A percentile compares a stretch with the other conserved stretches of the same genome.
These are phyloP conservation scores for Halotydeus destructor DNA, from an alignment of 1,140 invertebrate species.

Conservation along the genomic window DNA sequence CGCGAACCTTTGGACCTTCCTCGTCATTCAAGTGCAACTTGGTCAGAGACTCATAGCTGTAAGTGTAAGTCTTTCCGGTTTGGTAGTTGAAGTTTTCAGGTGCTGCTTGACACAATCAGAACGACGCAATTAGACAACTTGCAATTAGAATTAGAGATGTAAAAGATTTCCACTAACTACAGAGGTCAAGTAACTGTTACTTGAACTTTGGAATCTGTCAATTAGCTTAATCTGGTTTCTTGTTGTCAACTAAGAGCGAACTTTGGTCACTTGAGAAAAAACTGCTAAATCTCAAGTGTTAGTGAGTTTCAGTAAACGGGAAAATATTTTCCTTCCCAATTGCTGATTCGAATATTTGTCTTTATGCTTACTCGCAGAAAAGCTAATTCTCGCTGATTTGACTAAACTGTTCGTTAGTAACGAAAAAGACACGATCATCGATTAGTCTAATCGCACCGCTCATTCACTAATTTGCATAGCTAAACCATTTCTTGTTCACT, in stretches of 20 bases:
- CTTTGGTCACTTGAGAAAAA: too few species aligned
- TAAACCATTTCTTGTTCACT: neutral
- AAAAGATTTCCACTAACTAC: neutral
- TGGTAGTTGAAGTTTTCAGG: slow-evolving; percentile 1
- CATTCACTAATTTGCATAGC: neutral
- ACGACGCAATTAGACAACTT: neutral
- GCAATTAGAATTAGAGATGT: neutral
- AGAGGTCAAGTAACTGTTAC: neutral
- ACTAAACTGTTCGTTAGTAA: neutral
- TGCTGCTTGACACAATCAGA: neutral
- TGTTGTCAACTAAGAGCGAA: neutral
- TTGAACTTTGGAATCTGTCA: neutral
- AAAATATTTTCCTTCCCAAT: too few species aligned
- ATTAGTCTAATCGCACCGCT: neutral
- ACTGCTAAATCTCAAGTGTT: too few species aligned
- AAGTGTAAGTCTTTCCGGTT: slow-evolving; percentile 6
- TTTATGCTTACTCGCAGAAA: too few species aligned
- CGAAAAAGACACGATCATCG: neutral
- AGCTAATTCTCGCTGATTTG: too few species aligned
- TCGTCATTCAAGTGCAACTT: neutral
- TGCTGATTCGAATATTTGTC: too few species aligned
- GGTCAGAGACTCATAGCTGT: slow-evolving; percentile 2
- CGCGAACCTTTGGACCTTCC: neutral
- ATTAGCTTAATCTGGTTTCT: neutral
- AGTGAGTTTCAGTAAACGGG: too few species aligned